phyloP scores from a whole-genome alignment of 2,797 vertebrate genomes.

The Macroramphosus scolopax region DNA sequence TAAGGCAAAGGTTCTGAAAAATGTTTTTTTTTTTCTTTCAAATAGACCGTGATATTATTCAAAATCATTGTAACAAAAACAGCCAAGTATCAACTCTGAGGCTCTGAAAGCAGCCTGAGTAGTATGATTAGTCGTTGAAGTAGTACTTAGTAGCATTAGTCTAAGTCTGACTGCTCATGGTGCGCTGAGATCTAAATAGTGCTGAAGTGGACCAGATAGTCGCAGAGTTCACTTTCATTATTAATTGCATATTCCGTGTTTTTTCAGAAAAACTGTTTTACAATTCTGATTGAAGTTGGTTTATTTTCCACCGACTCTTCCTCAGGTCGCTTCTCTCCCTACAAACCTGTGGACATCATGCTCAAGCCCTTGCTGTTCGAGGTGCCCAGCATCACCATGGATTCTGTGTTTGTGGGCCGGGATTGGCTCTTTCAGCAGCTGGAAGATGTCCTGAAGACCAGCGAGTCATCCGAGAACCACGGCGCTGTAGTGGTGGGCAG shows the following conservation, averaged over 20 bases:
- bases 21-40: too few species aligned
- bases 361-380: constrained; percentile 96
- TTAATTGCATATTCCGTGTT: too few species aligned
- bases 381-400: constrained; percentile 97
- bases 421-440: constrained; percentile 94
- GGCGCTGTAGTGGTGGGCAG: constrained; percentile 88
- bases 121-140: neutral
- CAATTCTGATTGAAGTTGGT: neutral
- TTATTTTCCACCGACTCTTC: neutral
- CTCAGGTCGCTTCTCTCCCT: constrained; percentile 89
- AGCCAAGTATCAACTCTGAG: too few species aligned
- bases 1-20: too few species aligned
- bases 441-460: constrained; percentile 82
- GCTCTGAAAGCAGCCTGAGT: constrained; percentile 2
- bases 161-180: constrained; percentile 9
- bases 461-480: constrained; percentile 76
- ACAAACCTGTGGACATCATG: constrained; percentile 96
- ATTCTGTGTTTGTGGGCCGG: constrained; percentile 95
- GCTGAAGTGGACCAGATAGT: constrained; percentile 27
- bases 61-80: too few species aligned
- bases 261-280: too few species aligned
- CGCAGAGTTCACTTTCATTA: too few species aligned
- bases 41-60: too few species aligned
- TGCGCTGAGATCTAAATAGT: constrained; percentile 30
- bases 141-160: neutral